These are phyloP conservation scores for Hemibagrus guttatus DNA, from an alignment of 2,797 vertebrate species.

Conservation along the genomic window DNA sequence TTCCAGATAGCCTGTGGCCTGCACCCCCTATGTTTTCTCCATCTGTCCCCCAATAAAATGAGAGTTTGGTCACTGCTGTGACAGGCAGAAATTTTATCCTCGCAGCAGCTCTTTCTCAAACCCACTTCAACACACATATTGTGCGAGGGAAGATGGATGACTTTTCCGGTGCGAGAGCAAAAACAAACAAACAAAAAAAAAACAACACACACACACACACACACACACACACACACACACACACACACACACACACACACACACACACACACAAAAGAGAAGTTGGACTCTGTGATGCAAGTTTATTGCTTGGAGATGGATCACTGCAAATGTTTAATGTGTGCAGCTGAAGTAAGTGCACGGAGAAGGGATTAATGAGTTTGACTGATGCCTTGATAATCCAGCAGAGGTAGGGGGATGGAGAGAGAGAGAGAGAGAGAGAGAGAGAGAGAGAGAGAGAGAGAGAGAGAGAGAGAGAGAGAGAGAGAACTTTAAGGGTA, in stretches of 20 bases:
- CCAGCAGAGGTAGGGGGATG: conserved; percentile 43
- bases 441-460: neutral
- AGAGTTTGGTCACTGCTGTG: neutral
- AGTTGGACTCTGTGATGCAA: conserved; percentile 11
- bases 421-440: neutral
- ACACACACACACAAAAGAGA: conserved; percentile 19
- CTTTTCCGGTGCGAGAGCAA: conserved; percentile 33
- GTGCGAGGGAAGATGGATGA: conserved; percentile 42
- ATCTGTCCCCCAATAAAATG: conserved; percentile 3
- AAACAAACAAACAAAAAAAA: conserved; percentile 6
- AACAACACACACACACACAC: neutral
- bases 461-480: neutral
- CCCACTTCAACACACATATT: conserved; percentile 14
- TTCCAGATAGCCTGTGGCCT: neutral
- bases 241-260: conserved; percentile 3
- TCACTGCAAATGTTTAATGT: conserved; percentile 32
- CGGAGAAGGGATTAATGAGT: conserved; percentile 27
- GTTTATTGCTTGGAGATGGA: conserved; percentile 27
- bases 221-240: neutral
- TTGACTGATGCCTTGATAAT: conserved; percentile 54
- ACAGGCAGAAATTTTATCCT: conserved; percentile 32
- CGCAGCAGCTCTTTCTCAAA: conserved; percentile 19
- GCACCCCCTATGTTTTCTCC: neutral
- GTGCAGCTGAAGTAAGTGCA: conserved; percentile 36
- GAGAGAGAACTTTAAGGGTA: conserved; percentile 57